Base-by-base conservation (phyloP, 2,888 invertebrate genomes). In the Amiota communis region DNA sequence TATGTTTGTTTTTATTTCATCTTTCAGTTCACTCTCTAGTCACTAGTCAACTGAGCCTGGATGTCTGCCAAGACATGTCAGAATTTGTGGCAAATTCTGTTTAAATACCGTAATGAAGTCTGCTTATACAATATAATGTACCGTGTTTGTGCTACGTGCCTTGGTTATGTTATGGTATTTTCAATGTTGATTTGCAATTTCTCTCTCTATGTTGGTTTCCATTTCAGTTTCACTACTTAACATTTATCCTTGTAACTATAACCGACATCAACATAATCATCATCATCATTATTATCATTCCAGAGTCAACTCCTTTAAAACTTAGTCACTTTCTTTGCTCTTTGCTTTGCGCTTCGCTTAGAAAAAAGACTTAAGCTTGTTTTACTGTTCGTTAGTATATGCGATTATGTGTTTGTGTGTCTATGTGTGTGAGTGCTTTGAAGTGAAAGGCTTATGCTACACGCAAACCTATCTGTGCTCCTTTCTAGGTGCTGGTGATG, bases 91-190 rank as follows among this genome's bases (percentile, higher is more conserved):
- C 67, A 84, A 85, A 85, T 85, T 87, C 84, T 86, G 85, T 85
- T 87, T 87, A 88, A 87, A 87, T 87, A 87, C 85, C 86, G 88
- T 87, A 87, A 87, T 87, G 88, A 87, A 87, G 88, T 87, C 87
- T 87, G 88, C 87, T 87, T 87, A 87, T 83, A 87, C 86, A 85
- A 87, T 88, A 87, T 88, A 88, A 87, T 87, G 85, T 82, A 84
- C 86, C 83, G 81, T 87, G 88, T 87, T 87, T 87, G 88, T 86
- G 84, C 81, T 87, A 87, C 87, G 87, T 87, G 87, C 87, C 80
- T 86, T 80, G 88, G 87, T 84, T 87, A 80, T 86, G 83, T 87
- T 87, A 87, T 36, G 36, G 36, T 6, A 36, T 36, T 86, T 83
- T 84, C 80, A 74, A 17, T 77, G 79, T 79, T 77, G 79, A 83